These are phyloP conservation scores for Copidosoma floridanum DNA, from an alignment of 1,140 invertebrate species.

Conservation along the genomic window DNA sequence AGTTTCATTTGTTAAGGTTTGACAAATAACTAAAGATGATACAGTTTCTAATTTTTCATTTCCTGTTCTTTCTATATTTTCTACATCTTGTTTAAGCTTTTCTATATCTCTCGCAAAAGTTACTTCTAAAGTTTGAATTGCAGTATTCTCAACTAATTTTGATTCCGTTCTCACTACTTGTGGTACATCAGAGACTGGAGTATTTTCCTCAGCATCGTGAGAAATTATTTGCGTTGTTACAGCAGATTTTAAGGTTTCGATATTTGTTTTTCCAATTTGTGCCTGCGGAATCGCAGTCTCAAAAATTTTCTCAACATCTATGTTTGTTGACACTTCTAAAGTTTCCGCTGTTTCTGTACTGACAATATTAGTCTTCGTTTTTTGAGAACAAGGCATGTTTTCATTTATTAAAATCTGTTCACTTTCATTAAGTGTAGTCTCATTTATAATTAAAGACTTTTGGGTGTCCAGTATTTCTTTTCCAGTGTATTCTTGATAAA, in stretches of 20 bases:
- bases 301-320: conserved; percentile 29
- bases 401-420: conserved; percentile 30
- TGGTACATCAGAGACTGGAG: neutral
- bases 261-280: conserved; percentile 7
- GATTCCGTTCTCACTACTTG: neutral
- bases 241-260: conserved; percentile 18
- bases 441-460: conserved; percentile 27
- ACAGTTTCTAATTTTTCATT: conserved; percentile 21
- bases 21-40: conserved; percentile 29
- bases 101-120: conserved; percentile 29
- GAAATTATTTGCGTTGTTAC: neutral
- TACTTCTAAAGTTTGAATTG: conserved; percentile 34
- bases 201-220: neutral
- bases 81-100: conserved; percentile 26
- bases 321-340: conserved; percentile 32
- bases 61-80: conserved; percentile 17
- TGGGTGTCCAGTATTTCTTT: conserved; percentile 31
- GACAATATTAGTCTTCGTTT: conserved; percentile 33
- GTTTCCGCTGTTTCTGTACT: conserved; percentile 39
- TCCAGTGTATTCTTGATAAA: conserved; percentile 35
- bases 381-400: conserved; percentile 28
- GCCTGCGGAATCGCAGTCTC: conserved; percentile 21
- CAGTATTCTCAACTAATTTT: conserved; percentile 15
- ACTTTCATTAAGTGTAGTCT: conserved; percentile 35
- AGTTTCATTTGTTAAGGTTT: conserved; percentile 33